Base-by-base conservation (phyloP, 1,140 invertebrate genomes). In the Drosophila guanche region DNA sequence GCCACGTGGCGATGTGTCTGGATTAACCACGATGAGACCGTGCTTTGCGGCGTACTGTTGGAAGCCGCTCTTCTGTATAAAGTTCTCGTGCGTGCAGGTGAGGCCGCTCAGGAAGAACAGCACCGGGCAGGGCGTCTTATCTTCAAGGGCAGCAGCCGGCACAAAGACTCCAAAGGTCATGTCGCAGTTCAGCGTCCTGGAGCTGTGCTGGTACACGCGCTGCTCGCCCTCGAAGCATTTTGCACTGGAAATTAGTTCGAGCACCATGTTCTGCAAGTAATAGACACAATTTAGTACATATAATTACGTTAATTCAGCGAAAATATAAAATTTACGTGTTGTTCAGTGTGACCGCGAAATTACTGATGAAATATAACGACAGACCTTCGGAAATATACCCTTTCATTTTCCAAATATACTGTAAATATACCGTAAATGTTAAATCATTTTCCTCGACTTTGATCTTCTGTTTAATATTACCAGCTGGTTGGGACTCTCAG, bases 61-160 rank as follows among this genome's bases (percentile, higher is more conserved):
- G 72, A 96, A 95, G 40, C 98, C 98, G 50, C 97, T 95, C 93
- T 99, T 99, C 52, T 97, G 95, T 51, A 99, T 96, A 90, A 99
- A 99, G 93, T 99, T 99, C 81, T 97, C 95, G 91, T 99, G 98
- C 25, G 95, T 98, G 90, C 98, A 99, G 0, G 96, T 98, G 5
- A 99, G 92, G 8, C 98, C 98, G 48, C 98, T 99, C 0, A 99
- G 92, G 93, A 96, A 99, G 91, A 98, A 99, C 4, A 99, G 93
- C 5, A 98, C 96, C 33, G 98, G 97, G 22, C 96, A 92, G 14
- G 93, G 91, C 79, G 92, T 91, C 12, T 93, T 93, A 52, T 93
- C 92, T 58, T 96, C 95, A 16, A 94, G 93, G 10, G 94, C 93
- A 81, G 96, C 93, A 0, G 97, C 95, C 54, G 97, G 98, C 41